Base-by-base conservation (phyloP, 2,113 vertebrate species). In the Grantiella picta region DNA sequence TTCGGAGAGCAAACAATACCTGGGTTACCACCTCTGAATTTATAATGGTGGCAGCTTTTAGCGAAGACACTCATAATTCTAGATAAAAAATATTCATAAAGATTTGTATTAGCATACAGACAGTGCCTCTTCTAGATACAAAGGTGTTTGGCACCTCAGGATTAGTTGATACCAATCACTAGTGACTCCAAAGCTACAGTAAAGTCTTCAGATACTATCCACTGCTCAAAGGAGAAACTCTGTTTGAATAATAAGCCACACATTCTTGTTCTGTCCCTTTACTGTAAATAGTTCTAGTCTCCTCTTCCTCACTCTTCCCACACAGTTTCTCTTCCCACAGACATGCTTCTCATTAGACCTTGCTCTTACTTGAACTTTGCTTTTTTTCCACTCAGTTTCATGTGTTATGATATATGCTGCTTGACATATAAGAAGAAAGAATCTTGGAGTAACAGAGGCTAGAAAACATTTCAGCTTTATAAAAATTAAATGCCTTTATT, bases 371-470 rank as follows among this genome's bases (percentile, higher is more conserved):
- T 89, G 12, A 53, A 63, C 17, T 49, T 87, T 28, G 13, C 5
- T 35, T 31, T 60, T 33, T 77, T 53, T 2, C 3, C 10, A 52
- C 45, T 84, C 5, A 3, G 0, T 80, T 72, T 17, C 1, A 1
- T n/a, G 11, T 22, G 3, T 49, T 38, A 16, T 3, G 2, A 28
- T 31, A 2, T 69, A 24, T 28, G 24, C 11, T 78, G 13, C 38
- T 64, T 86, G 65, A 27, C 5, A 24, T 28, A 59, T 17, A 53
- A 86, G 20, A 7, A 77, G 64, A 57, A 78, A 33, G 36, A 88
- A 54, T 69, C 53, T 56, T 44, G 16, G 28, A 19, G 3, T 76
- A 76, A 44, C 27, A 33, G 22, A 45, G 40, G 19, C 45, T 60
- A 40, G 52, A 81, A 94, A 29, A 22, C 15, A 36, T 71, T 56